Conservation (phyloP, 2,888 invertebrate species). For the Limnephilus auricula region DNA sequence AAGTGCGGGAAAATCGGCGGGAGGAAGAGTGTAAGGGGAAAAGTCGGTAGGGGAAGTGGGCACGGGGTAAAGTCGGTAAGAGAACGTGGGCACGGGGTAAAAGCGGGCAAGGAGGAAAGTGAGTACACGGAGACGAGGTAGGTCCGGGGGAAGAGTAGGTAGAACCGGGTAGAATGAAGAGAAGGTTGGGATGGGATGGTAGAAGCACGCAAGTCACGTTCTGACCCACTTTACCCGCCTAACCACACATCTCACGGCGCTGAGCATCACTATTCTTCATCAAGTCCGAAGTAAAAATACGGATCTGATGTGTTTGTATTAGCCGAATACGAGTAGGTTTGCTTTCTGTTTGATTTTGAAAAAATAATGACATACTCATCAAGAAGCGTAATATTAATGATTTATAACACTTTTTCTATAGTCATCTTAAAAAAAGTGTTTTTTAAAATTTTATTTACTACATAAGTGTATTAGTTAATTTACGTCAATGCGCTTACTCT, state of each 20-base stretch:
- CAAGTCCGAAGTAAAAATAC: slow-evolving; percentile 7
- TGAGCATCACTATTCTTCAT: slow-evolving; percentile 13
- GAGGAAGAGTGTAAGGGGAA: not conserved
- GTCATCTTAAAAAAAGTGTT: too few species aligned
- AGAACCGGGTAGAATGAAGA: not conserved
- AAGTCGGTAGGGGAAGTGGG: not conserved
- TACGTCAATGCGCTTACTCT: too few species aligned
- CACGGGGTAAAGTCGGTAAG: not conserved
- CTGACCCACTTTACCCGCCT: slow-evolving; percentile 47
- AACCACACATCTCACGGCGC: slow-evolving; percentile 41
- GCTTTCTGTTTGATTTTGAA: not conserved
- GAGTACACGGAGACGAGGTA: not conserved
- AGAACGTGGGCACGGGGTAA: too few species aligned
- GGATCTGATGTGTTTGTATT: not conserved
- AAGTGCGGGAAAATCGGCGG: not conserved
- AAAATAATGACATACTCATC: not conserved
- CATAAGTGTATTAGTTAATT: too few species aligned
- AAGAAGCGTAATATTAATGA: not conserved
- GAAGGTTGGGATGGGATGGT: not conserved
- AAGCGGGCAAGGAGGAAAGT: not conserved
- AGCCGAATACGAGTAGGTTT: not conserved
- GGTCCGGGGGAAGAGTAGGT: not conserved
- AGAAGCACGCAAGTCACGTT: slow-evolving; percentile 43
- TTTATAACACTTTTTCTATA: too few species aligned
- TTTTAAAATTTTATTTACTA: not conserved